phyloP scores from a whole-genome alignment of 2,888 invertebrate genomes.

The Cataglyphis livida region DNA sequence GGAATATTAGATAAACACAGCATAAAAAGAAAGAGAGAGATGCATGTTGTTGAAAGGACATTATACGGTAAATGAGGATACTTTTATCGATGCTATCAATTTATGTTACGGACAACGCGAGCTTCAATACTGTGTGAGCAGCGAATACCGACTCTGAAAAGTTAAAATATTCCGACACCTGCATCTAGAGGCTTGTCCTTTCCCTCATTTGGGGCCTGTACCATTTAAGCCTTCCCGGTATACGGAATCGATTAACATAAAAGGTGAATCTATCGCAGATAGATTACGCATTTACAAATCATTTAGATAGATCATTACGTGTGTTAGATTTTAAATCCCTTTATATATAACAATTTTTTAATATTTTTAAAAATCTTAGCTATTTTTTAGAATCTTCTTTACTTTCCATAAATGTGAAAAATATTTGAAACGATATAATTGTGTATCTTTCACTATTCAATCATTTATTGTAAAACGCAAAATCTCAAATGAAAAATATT shows the following conservation, averaged over 20 bases:
- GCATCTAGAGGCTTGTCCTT: background rate
- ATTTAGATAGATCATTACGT: background rate
- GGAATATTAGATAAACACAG: background rate
- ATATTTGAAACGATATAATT: constrained; percentile 1
- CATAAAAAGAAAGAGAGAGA: constrained; percentile 70
- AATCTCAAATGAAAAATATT: constrained; percentile 16
- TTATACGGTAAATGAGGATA: constrained; percentile 84
- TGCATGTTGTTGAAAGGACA: constrained; percentile 80
- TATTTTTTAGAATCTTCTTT: background rate
- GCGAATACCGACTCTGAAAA: background rate
- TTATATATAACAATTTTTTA: background rate
- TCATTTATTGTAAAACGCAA: constrained; percentile 1
- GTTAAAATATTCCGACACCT: constrained; percentile 3
- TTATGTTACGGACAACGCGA: constrained; percentile 66
- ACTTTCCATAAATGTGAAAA: background rate
- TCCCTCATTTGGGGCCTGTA: background rate
- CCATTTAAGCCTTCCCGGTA: background rate
- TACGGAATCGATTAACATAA: constrained; percentile 2
- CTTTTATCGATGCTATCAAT: constrained; percentile 81
- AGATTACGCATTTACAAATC: background rate
- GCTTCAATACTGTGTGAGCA: constrained; percentile 72
- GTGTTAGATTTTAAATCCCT: background rate
- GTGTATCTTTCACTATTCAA: background rate
- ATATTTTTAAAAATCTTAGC: background rate
- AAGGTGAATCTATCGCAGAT: background rate